phyloP scores from a whole-genome alignment of 2,888 invertebrate species.

The Anoplius nigerrimus region DNA sequence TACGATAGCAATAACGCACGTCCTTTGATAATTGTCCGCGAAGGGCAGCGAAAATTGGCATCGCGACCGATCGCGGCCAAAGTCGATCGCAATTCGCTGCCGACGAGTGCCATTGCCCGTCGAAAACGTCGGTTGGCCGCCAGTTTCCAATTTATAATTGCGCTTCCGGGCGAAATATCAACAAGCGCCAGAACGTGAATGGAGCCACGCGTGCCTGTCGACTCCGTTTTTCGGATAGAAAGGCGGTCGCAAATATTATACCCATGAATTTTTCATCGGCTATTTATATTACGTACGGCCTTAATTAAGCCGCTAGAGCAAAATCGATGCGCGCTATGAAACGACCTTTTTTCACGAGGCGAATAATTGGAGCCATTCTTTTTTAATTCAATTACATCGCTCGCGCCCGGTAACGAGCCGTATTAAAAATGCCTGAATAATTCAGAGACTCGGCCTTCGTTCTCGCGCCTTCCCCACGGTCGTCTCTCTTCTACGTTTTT shows the following conservation, averaged over 20 bases:
- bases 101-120: too few species aligned
- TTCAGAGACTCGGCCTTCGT: conserved; percentile 38
- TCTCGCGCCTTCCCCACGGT: neutral
- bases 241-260: neutral
- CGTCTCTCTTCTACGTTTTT: neutral
- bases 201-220: too few species aligned
- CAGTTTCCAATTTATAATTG: too few species aligned
- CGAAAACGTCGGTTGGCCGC: too few species aligned
- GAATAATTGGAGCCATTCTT: conserved; percentile 56
- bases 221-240: neutral
- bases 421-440: conserved; percentile 54
- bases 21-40: neutral
- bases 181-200: too few species aligned
- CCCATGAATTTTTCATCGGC: neutral
- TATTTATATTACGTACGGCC: conserved; percentile 5
- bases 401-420: conserved; percentile 49
- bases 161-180: neutral
- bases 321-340: conserved; percentile 41
- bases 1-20: conserved; percentile 25
- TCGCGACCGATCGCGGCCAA: too few species aligned
- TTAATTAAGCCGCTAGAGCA: conserved; percentile 37
- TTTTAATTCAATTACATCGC: conserved; percentile 55
- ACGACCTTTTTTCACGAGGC: conserved; percentile 18
- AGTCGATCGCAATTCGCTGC: too few species aligned
- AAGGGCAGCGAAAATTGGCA: too few species aligned